A percentile compares a stretch with the other conserved stretches of the same genome.
Conservation (phyloP, 2,888 invertebrate genomes). For the Anarsia innoxiella region DNA sequence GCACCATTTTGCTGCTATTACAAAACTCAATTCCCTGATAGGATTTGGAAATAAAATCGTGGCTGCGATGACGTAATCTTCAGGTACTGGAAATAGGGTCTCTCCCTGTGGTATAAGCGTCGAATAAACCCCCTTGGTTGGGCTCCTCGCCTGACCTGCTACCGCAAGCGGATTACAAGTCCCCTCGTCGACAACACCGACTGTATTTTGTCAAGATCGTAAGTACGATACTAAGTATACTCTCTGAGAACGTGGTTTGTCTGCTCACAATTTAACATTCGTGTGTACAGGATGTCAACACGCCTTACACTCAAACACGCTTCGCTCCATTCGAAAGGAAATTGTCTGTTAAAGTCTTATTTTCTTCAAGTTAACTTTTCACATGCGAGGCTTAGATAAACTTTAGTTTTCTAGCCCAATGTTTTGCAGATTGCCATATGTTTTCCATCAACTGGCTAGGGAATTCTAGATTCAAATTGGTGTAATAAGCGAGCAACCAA, state of each 20-base stretch:
- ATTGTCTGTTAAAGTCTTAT: conserved; percentile 8
- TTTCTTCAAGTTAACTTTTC: conserved; percentile 5
- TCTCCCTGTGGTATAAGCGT: conserved; percentile 15
- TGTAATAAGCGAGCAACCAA: too few relatives aligned
- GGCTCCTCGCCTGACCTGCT: conserved; percentile 29
- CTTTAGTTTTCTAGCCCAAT: neutral
- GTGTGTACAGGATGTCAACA: conserved; percentile 5
- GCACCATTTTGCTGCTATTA: neutral
- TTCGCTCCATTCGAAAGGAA: conserved; percentile 7
- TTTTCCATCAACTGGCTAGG: too few relatives aligned
- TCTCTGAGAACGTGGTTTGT: conserved; percentile 8
- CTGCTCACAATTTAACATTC: conserved; percentile 6
- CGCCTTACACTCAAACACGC: too few relatives aligned
- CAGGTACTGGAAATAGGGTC: conserved; percentile 6
- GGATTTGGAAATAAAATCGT: conserved; percentile 5
- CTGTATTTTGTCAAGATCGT: conserved; percentile 36
- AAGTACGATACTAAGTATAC: conserved; percentile 20
- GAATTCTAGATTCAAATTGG: too few relatives aligned
- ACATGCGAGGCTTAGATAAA: too few relatives aligned
- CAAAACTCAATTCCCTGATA: conserved; percentile 3
- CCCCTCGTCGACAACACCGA: conserved; percentile 22
- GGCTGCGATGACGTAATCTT: conserved; percentile 10
- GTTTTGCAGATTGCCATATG: too few relatives aligned
- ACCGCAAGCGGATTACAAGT: conserved; percentile 45
- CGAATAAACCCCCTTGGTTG: conserved; percentile 18